Conservation (phyloP, 2,888 invertebrate species). For the Scaeva pyrastri region DNA sequence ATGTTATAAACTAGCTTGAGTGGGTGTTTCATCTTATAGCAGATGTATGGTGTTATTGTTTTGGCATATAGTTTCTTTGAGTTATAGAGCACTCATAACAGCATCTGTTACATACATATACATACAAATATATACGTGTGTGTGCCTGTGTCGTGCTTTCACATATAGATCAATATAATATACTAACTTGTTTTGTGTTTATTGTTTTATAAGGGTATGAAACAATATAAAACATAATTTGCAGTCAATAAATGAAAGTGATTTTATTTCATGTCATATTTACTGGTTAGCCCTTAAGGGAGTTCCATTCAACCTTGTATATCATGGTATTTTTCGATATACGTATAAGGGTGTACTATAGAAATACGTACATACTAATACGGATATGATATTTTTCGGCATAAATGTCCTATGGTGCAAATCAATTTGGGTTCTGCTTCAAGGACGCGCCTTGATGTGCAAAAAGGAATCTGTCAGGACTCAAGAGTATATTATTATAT, state of each 20-base stretch:
- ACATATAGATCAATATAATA: too few species aligned
- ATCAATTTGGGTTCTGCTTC: slow-evolving; percentile 13
- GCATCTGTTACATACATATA: not conserved
- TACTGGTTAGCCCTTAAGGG: slow-evolving; percentile 7
- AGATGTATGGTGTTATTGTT: slow-evolving; percentile 29
- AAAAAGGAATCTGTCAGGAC: slow-evolving; percentile 35
- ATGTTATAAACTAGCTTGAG: not conserved
- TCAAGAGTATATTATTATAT: slow-evolving; percentile 27
- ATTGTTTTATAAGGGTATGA: slow-evolving; percentile 12
- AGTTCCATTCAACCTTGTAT: not conserved
- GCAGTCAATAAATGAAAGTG: slow-evolving; percentile 48
- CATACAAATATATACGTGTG: too few species aligned
- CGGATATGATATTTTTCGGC: slow-evolving; percentile 3
- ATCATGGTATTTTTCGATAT: not conserved
- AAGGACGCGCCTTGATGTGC: slow-evolving; percentile 9
- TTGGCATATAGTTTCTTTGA: slow-evolving; percentile 23
- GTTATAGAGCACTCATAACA: slow-evolving; percentile 7
- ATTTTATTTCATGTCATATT: slow-evolving; percentile 31
- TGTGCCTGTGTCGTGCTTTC: too few species aligned
- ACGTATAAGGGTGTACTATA: too few species aligned
- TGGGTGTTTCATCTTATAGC: slow-evolving; percentile 7
- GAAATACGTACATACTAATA: not conserved
- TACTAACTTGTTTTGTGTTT: slow-evolving; percentile 26
- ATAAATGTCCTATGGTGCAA: slow-evolving; percentile 29
- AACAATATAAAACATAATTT: slow-evolving; percentile 52